Percentiles rank a stretch among this genome's conserved stretches.
phyloP scores from a whole-genome alignment of 1,140 invertebrate species.

The Brachionus asplanchnoidis region DNA sequence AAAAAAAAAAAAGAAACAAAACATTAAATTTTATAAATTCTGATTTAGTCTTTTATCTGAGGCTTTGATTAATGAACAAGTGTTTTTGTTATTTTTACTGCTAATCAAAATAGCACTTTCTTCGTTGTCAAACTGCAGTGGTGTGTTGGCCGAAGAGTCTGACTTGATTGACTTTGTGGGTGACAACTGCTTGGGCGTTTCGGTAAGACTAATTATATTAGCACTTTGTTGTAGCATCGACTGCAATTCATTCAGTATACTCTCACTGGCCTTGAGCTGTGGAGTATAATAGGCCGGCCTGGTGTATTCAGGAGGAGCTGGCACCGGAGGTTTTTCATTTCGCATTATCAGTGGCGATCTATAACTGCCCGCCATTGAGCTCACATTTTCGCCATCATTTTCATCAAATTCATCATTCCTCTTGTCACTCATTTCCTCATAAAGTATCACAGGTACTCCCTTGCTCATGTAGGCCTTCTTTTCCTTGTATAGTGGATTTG shows the following conservation, averaged over 20 bases:
- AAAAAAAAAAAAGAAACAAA: background rate
- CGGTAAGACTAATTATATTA: constrained; percentile 21
- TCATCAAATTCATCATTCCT: background rate
- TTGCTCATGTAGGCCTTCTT: constrained; percentile 24
- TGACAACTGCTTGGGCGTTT: background rate
- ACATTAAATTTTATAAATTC: background rate
- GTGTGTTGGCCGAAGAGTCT: background rate
- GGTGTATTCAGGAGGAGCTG: constrained; percentile 22
- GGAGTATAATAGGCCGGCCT: background rate
- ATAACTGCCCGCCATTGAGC: background rate
- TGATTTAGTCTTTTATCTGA: constrained; percentile 13
- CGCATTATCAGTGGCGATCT: constrained; percentile 27
- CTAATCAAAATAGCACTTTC: background rate
- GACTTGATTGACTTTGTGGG: background rate
- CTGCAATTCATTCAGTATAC: constrained; percentile 26
- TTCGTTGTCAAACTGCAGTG: background rate
- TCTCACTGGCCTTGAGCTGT: constrained; percentile 3
- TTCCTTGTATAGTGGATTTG: constrained; percentile 7
- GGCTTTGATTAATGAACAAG: background rate
- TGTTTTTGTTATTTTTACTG: background rate
- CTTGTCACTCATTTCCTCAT: constrained; percentile 32
- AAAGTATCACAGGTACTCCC: constrained; percentile 38
- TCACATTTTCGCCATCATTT: constrained; percentile 1
- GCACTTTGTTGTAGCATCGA: constrained; percentile 30
- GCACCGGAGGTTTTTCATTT: constrained; percentile 15